A percentile compares a stretch with the other conserved stretches of the same genome.
phyloP scores from a whole-genome alignment of 2,797 vertebrate species.

The Geotrypetes seraphini region DNA sequence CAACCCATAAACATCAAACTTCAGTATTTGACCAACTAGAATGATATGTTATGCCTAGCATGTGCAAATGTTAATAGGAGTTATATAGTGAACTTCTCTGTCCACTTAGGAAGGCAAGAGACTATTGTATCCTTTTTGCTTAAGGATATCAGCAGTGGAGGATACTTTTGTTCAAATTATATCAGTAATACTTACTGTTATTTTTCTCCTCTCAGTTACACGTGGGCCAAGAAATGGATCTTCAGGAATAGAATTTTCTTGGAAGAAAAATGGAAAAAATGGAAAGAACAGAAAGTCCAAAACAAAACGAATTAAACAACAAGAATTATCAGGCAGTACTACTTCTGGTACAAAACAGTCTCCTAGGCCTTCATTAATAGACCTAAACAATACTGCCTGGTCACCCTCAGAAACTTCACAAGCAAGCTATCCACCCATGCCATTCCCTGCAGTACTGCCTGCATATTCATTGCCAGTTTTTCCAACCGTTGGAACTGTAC shows the following conservation, averaged over 20 bases:
- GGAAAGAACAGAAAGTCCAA: slow-evolving; percentile 76
- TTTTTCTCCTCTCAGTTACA: slow-evolving; percentile 13
- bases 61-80: no score
- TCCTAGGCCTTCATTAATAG: slow-evolving; percentile 62
- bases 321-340: slow-evolving; percentile 75
- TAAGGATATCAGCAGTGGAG: no score
- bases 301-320: slow-evolving; percentile 69
- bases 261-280: slow-evolving; percentile 64
- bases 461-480: slow-evolving; percentile 72
- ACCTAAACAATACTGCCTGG: slow-evolving; percentile 80
- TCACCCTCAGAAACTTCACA: slow-evolving; percentile 74
- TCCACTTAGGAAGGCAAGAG: no score
- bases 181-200: neutral
- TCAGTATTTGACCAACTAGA: no score
- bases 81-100: no score
- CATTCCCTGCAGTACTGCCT: slow-evolving; percentile 70
- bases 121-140: no score
- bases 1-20: no score
- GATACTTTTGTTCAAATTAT: fast-evolving
- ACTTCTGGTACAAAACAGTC: slow-evolving; percentile 60
- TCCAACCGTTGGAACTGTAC: slow-evolving; percentile 45
- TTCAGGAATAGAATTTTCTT: slow-evolving; percentile 45
- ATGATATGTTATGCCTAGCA: no score
- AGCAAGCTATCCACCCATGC: slow-evolving; percentile 61
- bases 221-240: slow-evolving; percentile 45